A percentile compares a stretch with the other conserved stretches of the same genome.
Evolutionary conservation across 2,888 invertebrate genomes (phyloP).

Genomic region (Ophion obscuratus): DNA sequence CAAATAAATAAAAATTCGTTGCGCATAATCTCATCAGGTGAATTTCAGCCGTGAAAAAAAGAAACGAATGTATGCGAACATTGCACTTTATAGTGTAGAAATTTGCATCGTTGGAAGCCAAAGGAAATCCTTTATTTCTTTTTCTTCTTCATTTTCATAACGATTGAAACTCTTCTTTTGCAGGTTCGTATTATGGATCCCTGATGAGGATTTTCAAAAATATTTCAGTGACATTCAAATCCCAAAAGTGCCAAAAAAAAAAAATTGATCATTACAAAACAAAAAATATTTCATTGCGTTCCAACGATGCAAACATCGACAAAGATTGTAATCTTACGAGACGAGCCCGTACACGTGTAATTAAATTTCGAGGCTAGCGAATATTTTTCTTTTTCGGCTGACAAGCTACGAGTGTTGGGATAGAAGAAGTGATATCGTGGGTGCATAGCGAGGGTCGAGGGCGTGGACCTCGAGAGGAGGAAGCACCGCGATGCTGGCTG

Average conservation of each 20-base stretch:
- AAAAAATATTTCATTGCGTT: background rate
- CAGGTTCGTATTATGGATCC: no score
- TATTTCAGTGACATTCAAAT: background rate
- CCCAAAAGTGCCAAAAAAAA: background rate
- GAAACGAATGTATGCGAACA: background rate
- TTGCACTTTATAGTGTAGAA: background rate
- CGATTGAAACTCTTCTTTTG: no score
- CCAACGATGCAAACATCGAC: background rate
- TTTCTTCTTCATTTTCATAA: no score
- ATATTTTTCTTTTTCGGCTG: background rate
- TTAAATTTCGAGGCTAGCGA: background rate
- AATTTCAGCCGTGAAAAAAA: no score
- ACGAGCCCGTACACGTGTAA: background rate
- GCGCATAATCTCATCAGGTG: no score
- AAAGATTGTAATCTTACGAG: background rate
- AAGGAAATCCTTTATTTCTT: no score
- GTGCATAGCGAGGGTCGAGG: constrained; percentile 68
- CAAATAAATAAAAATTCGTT: no score
- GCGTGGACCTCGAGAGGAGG: constrained; percentile 71
- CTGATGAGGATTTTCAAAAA: no score
- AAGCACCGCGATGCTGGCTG: constrained; percentile 69
- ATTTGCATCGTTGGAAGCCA: background rate
- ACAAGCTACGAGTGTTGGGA: constrained; percentile 34
- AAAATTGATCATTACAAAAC: background rate
- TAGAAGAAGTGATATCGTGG: constrained; percentile 55